Conservation (phyloP, 2,888 invertebrate species). For the Galerucella nymphaeae region DNA sequence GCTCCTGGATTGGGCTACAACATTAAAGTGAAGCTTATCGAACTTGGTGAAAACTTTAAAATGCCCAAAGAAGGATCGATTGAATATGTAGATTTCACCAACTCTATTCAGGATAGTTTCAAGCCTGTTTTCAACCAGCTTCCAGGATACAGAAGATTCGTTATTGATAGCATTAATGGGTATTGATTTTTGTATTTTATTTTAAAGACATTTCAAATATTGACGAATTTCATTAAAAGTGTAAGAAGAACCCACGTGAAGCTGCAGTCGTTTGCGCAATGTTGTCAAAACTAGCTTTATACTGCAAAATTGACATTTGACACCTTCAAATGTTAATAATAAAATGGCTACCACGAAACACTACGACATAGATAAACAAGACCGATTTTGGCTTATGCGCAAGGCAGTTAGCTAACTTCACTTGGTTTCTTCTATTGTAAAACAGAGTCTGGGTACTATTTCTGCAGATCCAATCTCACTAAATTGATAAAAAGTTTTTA, state of each 20-base stretch:
- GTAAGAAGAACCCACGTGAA: not conserved
- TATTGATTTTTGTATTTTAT: slow-evolving; percentile 64
- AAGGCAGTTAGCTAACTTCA: no score
- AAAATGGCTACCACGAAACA: no score
- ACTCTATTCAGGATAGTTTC: slow-evolving; percentile 74
- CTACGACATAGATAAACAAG: no score
- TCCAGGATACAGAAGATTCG: slow-evolving; percentile 78
- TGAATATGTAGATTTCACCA: slow-evolving; percentile 79
- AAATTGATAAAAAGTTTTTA: no score
- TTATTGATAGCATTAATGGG: slow-evolving; percentile 79
- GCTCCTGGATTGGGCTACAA: slow-evolving; percentile 78
- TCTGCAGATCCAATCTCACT: no score
- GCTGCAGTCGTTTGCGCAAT: no score
- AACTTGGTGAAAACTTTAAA: slow-evolving; percentile 80
- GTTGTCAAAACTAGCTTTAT: no score
- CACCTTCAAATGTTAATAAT: no score
- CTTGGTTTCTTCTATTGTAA: no score
- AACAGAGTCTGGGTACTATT: no score
- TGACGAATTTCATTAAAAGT: not conserved
- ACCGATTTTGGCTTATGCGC: no score
- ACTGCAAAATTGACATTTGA: no score
- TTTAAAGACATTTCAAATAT: not conserved
- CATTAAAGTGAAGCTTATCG: slow-evolving; percentile 78
- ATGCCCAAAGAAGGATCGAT: slow-evolving; percentile 78
- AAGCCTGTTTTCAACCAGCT: slow-evolving; percentile 71